phyloP scores from a whole-genome alignment of 2,888 invertebrate genomes.

The Pycnomerus fuliginosus region DNA sequence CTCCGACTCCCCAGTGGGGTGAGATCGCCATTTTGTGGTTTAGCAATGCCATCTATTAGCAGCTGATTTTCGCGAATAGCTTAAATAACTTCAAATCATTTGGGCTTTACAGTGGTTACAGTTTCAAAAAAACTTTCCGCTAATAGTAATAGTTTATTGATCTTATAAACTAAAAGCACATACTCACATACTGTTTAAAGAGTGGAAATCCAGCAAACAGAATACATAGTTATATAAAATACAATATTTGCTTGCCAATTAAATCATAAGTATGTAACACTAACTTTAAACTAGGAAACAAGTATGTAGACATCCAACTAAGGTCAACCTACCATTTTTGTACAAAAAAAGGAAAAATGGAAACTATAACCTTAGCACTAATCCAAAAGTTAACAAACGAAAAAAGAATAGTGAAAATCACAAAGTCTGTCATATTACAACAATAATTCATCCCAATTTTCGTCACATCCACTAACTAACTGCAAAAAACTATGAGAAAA shows the following conservation, averaged over 20 bases:
- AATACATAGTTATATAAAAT: constrained; percentile 30
- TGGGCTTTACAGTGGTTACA: too few relatives aligned
- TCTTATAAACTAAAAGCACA: constrained; percentile 46
- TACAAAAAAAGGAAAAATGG: constrained; percentile 29
- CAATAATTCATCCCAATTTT: constrained; percentile 10
- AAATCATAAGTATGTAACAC: constrained; percentile 31
- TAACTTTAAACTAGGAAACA: constrained; percentile 38
- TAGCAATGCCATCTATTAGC: too few relatives aligned
- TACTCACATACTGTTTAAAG: constrained; percentile 42
- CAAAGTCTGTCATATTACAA: constrained; percentile 11
- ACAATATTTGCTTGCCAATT: constrained; percentile 34
- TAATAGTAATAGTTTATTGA: constrained; percentile 44
- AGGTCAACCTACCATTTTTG: constrained; percentile 28
- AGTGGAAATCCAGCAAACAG: constrained; percentile 37
- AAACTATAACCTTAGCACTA: constrained; percentile 24
- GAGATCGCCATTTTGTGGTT: too few relatives aligned
- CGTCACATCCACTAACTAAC: constrained; percentile 16
- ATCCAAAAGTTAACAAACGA: constrained; percentile 18
- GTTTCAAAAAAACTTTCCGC: too few relatives aligned
- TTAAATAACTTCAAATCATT: too few relatives aligned
- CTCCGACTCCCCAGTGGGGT: too few relatives aligned
- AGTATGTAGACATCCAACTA: constrained; percentile 34
- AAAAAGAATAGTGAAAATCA: constrained; percentile 21
- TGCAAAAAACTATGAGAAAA: constrained; percentile 1
- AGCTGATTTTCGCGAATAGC: too few relatives aligned